A percentile compares a stretch with the other conserved stretches of the same genome.
phyloP scores from a whole-genome alignment of 2,797 vertebrate species.

The Galagoides demidoff region DNA sequence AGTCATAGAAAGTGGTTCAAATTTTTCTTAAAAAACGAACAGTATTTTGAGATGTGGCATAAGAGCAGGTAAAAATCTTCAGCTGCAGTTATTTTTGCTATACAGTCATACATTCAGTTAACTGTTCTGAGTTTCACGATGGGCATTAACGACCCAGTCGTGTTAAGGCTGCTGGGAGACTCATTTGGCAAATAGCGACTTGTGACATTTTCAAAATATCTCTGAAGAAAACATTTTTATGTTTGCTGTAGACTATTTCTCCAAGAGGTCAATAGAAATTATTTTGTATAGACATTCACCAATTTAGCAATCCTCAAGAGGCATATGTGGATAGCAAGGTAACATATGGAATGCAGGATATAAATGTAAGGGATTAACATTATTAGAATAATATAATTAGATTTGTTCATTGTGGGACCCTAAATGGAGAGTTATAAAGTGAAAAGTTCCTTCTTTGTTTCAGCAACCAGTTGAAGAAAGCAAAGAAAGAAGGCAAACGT shows the following conservation, averaged over 20 bases:
- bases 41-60: background rate
- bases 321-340: background rate
- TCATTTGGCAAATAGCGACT: background rate
- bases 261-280: background rate
- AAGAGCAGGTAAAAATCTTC: background rate
- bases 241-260: background rate
- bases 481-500: background rate
- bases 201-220: slow-evolving; percentile 34
- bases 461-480: background rate
- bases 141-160: background rate
- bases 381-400: background rate
- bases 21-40: background rate
- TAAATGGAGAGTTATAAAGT: background rate
- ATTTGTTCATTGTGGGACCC: background rate
- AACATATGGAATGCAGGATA: background rate
- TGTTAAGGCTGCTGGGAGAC: background rate
- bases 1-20: background rate
- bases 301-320: background rate
- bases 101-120: background rate
- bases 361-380: background rate
- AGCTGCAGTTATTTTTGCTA: background rate
- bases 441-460: background rate
- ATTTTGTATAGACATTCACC: background rate
- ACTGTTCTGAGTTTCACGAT: background rate
- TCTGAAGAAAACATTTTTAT: background rate